A percentile compares a stretch with the other conserved stretches of the same genome.
phyloP scores from a whole-genome alignment of 2,113 vertebrate species.

The Gavia stellata region DNA sequence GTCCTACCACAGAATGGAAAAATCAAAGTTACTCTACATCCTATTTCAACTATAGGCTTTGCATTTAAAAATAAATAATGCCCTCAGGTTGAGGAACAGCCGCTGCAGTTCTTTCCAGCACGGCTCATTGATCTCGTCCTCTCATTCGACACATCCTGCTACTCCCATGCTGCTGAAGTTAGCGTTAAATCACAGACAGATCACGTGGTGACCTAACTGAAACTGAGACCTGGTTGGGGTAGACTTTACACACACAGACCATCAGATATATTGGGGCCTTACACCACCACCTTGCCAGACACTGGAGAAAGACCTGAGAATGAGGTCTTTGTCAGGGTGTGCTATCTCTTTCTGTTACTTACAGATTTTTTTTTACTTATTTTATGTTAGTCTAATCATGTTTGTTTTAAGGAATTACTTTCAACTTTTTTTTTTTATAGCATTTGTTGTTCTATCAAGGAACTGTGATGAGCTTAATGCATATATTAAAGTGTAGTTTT shows the following conservation, averaged over 20 bases:
- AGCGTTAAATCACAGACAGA: neutral
- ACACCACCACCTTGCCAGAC: neutral
- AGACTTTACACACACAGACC: neutral
- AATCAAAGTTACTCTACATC: neutral
- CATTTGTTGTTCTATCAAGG: neutral
- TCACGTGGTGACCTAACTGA: neutral
- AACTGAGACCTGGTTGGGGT: neutral
- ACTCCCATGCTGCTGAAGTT: neutral
- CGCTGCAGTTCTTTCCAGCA: neutral
- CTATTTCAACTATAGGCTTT: neutral
- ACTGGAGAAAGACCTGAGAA: neutral
- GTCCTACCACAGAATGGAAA: neutral
- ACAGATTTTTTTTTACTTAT: neutral
- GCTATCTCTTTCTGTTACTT: neutral
- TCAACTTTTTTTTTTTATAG: neutral
- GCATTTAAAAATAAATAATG: constrained; percentile 41
- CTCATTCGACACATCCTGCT: neutral
- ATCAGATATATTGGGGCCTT: accelerated
- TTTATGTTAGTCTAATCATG: neutral
- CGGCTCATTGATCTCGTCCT: neutral
- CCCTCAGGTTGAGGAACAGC: neutral
- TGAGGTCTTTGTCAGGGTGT: neutral
- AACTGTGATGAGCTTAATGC: neutral
- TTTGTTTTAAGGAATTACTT: neutral
- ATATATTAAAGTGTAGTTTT: neutral